These are phyloP conservation scores for Drosophila nasuta DNA, from an alignment of 1,140 invertebrate species.

Conservation along the genomic window DNA sequence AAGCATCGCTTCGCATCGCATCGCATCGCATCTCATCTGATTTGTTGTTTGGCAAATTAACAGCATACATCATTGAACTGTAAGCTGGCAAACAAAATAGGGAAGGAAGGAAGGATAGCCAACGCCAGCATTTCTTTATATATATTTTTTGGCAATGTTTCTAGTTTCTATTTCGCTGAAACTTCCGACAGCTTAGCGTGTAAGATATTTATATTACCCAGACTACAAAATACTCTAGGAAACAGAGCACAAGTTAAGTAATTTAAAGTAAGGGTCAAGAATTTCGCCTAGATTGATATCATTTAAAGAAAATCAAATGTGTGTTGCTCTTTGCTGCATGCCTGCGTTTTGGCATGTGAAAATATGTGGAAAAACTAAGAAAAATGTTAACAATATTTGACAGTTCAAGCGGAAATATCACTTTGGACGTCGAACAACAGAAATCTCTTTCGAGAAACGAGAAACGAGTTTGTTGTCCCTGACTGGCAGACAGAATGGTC, in stretches of 20 bases:
- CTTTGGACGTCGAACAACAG: conserved; percentile 30
- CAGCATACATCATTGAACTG: conserved; percentile 71
- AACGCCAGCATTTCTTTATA: conserved; percentile 26
- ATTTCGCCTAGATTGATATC: not conserved
- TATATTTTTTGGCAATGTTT: not conserved
- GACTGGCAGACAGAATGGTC: conserved; percentile 26
- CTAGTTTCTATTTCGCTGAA: conserved; percentile 4
- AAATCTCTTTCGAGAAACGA: not conserved
- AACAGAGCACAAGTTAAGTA: not conserved
- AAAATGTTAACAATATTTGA: conserved; percentile 67
- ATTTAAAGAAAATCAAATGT: not conserved
- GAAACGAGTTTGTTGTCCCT: conserved; percentile 1
- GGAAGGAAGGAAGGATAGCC: not conserved
- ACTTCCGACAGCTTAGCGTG: conserved; percentile 1
- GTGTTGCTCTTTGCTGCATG: not conserved
- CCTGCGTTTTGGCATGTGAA: not conserved
- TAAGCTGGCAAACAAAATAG: conserved; percentile 40
- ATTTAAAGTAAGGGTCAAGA: conserved; percentile 1
- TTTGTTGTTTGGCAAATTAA: conserved; percentile 66
- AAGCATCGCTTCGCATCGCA: not conserved
- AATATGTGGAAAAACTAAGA: conserved; percentile 28
- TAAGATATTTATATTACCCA: not conserved
- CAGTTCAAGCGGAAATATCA: conserved; percentile 69
- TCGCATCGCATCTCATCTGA: conserved; percentile 28
- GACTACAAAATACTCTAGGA: conserved; percentile 2